Percentiles rank a stretch among this genome's conserved stretches.
These are phyloP conservation scores for Agapostemon virescens DNA, from an alignment of 2,888 invertebrate species.

Conservation along the genomic window DNA sequence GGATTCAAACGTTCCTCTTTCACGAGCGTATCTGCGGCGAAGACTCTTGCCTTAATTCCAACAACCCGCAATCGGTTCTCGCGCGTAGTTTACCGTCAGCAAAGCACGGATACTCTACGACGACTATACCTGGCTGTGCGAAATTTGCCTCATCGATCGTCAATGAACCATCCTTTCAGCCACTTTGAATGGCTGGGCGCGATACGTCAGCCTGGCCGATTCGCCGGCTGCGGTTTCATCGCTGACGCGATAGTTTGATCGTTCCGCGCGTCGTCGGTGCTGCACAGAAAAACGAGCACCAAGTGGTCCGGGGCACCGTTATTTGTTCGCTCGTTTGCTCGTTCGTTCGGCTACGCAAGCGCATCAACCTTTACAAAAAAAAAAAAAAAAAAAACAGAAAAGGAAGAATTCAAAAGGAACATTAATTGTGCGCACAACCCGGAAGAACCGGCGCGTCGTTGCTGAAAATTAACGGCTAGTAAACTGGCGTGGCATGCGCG, in stretches of 20 bases:
- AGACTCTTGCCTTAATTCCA: background rate
- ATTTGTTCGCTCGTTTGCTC: background rate
- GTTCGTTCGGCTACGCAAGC: background rate
- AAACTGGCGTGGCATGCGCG: background rate
- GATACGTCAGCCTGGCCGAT: background rate
- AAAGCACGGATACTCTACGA: background rate
- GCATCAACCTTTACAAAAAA: background rate
- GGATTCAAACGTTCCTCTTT: background rate
- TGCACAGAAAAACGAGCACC: conserved; percentile 3
- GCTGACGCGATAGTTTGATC: conserved; percentile 24
- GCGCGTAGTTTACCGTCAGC: background rate
- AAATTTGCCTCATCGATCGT: conserved; percentile 11
- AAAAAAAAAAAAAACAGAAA: background rate
- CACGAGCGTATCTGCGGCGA: background rate
- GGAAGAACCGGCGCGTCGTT: background rate
- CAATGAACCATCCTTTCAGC: conserved; percentile 3
- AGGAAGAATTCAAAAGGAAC: too few relatives aligned
- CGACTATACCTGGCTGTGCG: background rate
- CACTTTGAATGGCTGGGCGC: background rate
- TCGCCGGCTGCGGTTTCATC: conserved; percentile 17
- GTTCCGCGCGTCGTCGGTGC: conserved; percentile 21
- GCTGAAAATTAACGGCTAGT: background rate
- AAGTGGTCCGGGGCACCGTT: background rate
- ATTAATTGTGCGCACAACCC: conserved; percentile 10
- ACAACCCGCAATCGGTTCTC: background rate